phyloP scores from a whole-genome alignment of 37 sponge, comb jelly and placozoan species.

The Chondrosia reniformis region DNA sequence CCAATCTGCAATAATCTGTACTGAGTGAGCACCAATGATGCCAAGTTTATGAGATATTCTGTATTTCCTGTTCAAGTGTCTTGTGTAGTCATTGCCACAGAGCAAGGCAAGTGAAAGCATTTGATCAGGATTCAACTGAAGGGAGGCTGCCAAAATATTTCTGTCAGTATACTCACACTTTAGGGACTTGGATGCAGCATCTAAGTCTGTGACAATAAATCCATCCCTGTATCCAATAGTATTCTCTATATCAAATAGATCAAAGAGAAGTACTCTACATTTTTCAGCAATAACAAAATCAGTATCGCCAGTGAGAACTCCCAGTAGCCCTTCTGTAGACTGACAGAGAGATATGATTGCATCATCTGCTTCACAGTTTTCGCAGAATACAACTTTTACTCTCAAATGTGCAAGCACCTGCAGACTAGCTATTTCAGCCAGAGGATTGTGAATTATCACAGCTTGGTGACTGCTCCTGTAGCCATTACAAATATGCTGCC shows the following conservation, averaged over 20 bases:
- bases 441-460: not conserved
- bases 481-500: slow-evolving; percentile 42
- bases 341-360: slow-evolving; percentile 17
- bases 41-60: not conserved
- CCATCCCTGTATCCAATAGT: not conserved
- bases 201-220: not conserved
- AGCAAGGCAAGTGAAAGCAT: slow-evolving; percentile 49
- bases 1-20: not conserved
- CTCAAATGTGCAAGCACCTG: not conserved
- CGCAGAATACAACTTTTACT: slow-evolving; percentile 29
- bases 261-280: slow-evolving; percentile 14
- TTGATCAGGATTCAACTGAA: slow-evolving; percentile 17
- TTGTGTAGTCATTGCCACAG: slow-evolving; percentile 50
- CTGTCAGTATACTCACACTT: not conserved
- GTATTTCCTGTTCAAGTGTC: slow-evolving; percentile 7
- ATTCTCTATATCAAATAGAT: slow-evolving; percentile 30
- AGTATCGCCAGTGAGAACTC: slow-evolving; percentile 42
- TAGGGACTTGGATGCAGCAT: not conserved
- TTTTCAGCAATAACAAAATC: slow-evolving; percentile 36
- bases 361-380: slow-evolving; percentile 9
- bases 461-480: slow-evolving; percentile 6
- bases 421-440: not conserved
- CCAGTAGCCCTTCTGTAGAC: slow-evolving; percentile 31
- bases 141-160: slow-evolving; percentile 3
- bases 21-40: not conserved